Base-by-base conservation (phyloP, 1,140 invertebrate species). In the Thaumatotibia leucotreta region DNA sequence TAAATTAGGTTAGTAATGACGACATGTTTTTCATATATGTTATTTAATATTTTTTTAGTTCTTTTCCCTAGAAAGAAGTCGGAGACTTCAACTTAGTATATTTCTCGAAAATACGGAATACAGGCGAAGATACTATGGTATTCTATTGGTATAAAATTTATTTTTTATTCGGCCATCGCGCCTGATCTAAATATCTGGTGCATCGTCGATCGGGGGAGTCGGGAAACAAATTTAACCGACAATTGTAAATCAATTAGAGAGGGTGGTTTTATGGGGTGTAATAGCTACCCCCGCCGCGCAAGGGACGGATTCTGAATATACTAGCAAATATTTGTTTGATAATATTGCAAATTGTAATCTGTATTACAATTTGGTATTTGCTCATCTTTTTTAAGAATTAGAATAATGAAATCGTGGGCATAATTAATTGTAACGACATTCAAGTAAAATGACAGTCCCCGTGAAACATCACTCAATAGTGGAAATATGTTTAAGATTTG, bases 201-300 rank as follows among this genome's bases (percentile, higher is more conserved):
- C 80, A 79, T 83, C 82, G 78, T 74, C 76, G 75, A 83, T 84
- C 77, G 71, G 84, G 85, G 87, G 82, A 77, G 83, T 87, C 78
- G 85, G 84, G 83, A 89, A 88, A 89, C 86, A 89, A 89, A 89
- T 89, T 89, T 87, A 89, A 82, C 81, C 84, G 83, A 88, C 86
- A 89, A 88, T 89, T 89, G 87, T 89, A 89, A 89, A 89, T 89
- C 87, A 89, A 89, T 88, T 89, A 89, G 84, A 86, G 83, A 76
- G 85, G 86, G 83, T 82, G 84, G 84, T 79, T 80, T 79, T 75
- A 72, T 68, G 75, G 84, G 85, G 84, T 83, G 84, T 81, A 82
- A 85, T 80, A 77, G 83, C 83, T 80, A 76, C 83, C 82, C 76
- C 75, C 77, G 65, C 73, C 79, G 69, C 69, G 67, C 67, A 70